Base-by-base conservation (phyloP, 2,888 invertebrate species). In the Camponotus fellah region DNA sequence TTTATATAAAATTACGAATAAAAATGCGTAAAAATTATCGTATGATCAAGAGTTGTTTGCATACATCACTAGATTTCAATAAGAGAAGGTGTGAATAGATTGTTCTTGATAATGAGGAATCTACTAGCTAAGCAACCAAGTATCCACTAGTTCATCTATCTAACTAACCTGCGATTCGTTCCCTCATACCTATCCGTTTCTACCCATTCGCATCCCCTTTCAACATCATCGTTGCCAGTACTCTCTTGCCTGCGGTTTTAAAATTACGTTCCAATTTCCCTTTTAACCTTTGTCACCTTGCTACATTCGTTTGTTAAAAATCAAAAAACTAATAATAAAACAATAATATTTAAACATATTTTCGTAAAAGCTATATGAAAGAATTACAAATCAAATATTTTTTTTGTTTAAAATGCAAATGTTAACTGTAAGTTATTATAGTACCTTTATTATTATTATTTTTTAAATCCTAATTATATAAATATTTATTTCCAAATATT, bases 61-160 rank as follows among this genome's bases (percentile, higher is more conserved):
- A 89, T 71, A 88, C 89, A 86, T 91, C 89, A 80, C 85, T 91
- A 88, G 83, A 83, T 83, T 83, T 84, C 77, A 84, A 77, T 81
- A 87, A 88, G 86, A 87, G 85, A 83, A 90, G 91, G 92, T 92
- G 93, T 93, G 92, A 93, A 93, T 91, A 92, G 92, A 92, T 53
- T 91, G 89, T 90, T 92, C 90, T 87, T 90, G 87, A 87, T 93
- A 93, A 93, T 92, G 92, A 93, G 92, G 91, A 93, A 90, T 89
- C 90, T 86, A 90, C 88, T 88, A 86, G 88, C 89, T 88, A 91
- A 91, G 91, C 91, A 92, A 88, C 91, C 90, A 93, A 90, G 92
- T 89, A 91, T 89, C 86, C 88, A 86, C 81, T 90, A 85, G 86
- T 85, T 88, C 86, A 90, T 86, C 89, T 87, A 91, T 88, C 90